phyloP scores from a whole-genome alignment of 2,797 vertebrate species.

The Chrosomus eos region DNA sequence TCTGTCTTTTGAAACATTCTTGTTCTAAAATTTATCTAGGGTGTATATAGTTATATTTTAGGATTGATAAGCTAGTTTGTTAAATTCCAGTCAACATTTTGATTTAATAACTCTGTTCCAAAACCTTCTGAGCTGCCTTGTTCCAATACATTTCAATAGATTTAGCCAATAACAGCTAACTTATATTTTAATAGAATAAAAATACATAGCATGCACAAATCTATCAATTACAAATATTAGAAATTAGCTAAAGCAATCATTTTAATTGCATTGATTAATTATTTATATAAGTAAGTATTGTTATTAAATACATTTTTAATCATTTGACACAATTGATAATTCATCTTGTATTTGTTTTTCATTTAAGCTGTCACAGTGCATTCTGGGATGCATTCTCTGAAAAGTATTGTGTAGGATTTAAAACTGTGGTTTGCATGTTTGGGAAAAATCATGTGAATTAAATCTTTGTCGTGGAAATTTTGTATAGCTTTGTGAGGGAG shows the following conservation, averaged over 20 bases:
- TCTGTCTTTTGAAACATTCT: background rate
- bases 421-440: background rate
- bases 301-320: background rate
- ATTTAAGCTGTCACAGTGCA: background rate
- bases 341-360: background rate
- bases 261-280: background rate
- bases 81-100: background rate
- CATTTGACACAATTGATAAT: background rate
- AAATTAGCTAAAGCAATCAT: background rate
- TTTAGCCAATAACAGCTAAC: background rate
- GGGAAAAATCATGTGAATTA: background rate
- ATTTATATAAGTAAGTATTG: background rate
- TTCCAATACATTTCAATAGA: background rate
- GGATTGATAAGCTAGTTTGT: background rate
- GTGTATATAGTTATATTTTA: background rate
- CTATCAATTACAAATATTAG: background rate
- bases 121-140: background rate
- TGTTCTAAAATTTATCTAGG: background rate
- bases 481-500: background rate
- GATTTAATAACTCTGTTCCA: background rate
- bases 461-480: background rate
- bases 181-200: background rate
- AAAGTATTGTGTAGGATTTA: background rate
- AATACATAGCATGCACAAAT: background rate
- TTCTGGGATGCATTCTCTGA: background rate